Conservation (phyloP, 2,888 invertebrate species). For the Spodoptera exigua region DNA sequence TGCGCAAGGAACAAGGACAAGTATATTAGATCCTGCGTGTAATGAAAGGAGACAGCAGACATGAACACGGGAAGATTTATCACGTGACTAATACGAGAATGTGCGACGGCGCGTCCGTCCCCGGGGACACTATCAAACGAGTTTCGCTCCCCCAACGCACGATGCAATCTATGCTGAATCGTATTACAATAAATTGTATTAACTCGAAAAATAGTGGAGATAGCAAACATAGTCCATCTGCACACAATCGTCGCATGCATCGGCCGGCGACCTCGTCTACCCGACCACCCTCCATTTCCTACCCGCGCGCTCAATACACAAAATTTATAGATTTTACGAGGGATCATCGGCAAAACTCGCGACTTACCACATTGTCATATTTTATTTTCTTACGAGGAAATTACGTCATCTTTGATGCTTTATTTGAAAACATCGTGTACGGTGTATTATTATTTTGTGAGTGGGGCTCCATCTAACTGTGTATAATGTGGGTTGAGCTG, state of each 20-base stretch:
- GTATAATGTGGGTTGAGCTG: conserved; percentile 17
- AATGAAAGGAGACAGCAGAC: conserved; percentile 78
- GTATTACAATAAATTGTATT: conserved; percentile 90
- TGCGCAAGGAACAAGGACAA: conserved; percentile 75
- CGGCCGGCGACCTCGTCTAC: conserved; percentile 66
- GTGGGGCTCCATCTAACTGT: conserved; percentile 33
- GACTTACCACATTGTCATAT: conserved; percentile 84
- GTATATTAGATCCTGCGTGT: conserved; percentile 70
- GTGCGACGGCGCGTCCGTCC: conserved; percentile 84
- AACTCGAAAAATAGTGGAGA: conserved; percentile 89
- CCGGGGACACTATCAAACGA: conserved; percentile 88
- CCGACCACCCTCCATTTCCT: conserved; percentile 80
- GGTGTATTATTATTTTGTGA: conserved; percentile 39
- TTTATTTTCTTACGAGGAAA: conserved; percentile 84
- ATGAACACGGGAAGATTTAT: conserved; percentile 84
- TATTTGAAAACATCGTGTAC: conserved; percentile 64
- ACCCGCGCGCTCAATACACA: conserved; percentile 72
- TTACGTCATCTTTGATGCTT: conserved; percentile 80
- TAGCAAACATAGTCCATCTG: conserved; percentile 89
- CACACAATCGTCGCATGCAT: conserved; percentile 82
- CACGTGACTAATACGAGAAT: conserved; percentile 88
- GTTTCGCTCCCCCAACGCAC: conserved; percentile 86
- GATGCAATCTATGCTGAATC: conserved; percentile 90
- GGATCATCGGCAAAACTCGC: conserved; percentile 84
- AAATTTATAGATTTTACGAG: conserved; percentile 88